Evolutionary conservation across 2,797 vertebrate species (phyloP).

Genomic region (Amazonetta brasiliensis): DNA sequence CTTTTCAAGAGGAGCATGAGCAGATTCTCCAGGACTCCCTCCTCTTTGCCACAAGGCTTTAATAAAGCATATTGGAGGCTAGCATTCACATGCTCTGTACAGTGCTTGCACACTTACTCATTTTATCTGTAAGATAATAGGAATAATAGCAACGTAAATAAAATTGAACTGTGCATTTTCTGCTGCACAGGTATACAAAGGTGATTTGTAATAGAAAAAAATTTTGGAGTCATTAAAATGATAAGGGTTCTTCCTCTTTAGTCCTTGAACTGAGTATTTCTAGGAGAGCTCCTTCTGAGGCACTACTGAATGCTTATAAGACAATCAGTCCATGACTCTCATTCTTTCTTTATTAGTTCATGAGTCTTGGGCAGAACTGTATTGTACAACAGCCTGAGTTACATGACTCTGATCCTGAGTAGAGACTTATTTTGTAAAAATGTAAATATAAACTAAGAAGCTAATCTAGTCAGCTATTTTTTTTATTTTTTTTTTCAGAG

Average conservation of each 20-base stretch:
- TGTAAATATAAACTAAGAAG: not conserved
- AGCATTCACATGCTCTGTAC: not conserved
- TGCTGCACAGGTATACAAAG: not conserved
- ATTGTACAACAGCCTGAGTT: not conserved
- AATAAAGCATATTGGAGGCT: not conserved
- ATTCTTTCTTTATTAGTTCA: not conserved
- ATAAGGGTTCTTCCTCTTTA: not conserved
- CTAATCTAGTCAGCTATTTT: not conserved
- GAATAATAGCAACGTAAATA: not conserved
- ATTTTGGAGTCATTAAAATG: not conserved
- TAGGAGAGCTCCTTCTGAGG: not conserved
- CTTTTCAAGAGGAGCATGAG: not conserved
- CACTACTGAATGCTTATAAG: not conserved
- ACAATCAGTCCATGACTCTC: not conserved
- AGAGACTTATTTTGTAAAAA: not conserved
- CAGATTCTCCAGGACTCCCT: not conserved
- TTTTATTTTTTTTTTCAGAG: not conserved
- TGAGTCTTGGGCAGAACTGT: not conserved
- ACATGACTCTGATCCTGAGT: not conserved
- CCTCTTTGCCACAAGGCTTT: not conserved
- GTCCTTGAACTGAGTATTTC: not conserved
- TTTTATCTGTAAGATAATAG: not conserved
- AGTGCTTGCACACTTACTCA: not conserved
- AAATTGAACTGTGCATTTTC: not conserved
- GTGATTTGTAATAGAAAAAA: not conserved